Conservation (phyloP, 2,797 vertebrate genomes). For the Distichodus sexfasciatus region DNA sequence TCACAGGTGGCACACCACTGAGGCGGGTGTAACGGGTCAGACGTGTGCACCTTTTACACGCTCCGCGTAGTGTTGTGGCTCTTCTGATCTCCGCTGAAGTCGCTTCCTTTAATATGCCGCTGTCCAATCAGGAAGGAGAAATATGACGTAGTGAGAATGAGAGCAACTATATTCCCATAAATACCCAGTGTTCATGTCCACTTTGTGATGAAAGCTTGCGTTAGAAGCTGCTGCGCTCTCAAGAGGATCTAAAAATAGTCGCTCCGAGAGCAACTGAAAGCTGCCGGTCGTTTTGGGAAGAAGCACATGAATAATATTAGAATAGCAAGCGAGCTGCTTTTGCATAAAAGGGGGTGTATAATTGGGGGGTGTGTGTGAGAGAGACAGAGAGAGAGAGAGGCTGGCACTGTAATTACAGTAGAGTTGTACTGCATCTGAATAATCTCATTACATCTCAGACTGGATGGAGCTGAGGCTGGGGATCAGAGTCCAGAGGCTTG, state of each 20-base stretch:
- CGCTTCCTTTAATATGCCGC: background rate
- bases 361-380: background rate
- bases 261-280: background rate
- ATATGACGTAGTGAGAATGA: background rate
- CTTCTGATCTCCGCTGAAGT: background rate
- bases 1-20: constrained; percentile 51
- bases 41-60: background rate
- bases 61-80: background rate
- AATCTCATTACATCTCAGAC: no score
- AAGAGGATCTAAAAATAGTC: background rate
- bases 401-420: no score
- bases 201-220: no score
- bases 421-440: no score
- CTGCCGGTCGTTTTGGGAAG: background rate
- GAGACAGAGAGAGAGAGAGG: no score
- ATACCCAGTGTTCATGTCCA: no score
- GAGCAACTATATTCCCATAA: background rate
- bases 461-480: no score
- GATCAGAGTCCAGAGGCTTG: no score
- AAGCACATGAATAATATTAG: background rate
- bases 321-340: background rate
- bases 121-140: background rate
- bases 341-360: no score
- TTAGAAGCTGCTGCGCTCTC: background rate
- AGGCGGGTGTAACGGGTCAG: background rate